A percentile compares a stretch with the other conserved stretches of the same genome.
phyloP scores from a whole-genome alignment of 2,113 vertebrate species.

The Prunella fulvescens region DNA sequence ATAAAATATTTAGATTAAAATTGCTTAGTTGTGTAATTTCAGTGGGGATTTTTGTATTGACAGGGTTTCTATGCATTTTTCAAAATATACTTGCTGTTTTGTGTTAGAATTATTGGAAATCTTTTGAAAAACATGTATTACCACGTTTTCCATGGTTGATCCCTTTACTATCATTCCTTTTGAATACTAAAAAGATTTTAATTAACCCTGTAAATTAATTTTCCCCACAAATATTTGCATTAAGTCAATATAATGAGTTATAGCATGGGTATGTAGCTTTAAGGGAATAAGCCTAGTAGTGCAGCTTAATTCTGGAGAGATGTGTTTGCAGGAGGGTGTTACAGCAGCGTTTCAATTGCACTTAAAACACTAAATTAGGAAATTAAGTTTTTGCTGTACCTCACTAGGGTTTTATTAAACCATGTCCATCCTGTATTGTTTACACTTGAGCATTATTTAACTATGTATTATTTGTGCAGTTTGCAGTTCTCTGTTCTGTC shows the following conservation, averaged over 20 bases:
- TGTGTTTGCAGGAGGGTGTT: background rate
- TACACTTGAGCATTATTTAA: background rate
- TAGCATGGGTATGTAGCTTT: slow-evolving; percentile 14
- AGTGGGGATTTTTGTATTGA: slow-evolving; percentile 59
- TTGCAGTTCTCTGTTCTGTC: background rate
- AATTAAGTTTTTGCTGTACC: background rate
- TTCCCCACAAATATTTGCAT: slow-evolving; percentile 4
- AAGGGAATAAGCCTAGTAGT: background rate
- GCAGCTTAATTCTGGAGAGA: background rate
- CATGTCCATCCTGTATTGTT: slow-evolving; percentile 27
- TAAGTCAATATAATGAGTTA: slow-evolving; percentile 23
- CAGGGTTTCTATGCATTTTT: slow-evolving; percentile 62
- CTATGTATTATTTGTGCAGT: background rate
- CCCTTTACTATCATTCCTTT: slow-evolving; percentile 5
- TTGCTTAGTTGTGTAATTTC: slow-evolving; percentile 46
- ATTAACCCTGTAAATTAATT: slow-evolving; percentile 50
- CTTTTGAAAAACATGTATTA: slow-evolving; percentile 21
- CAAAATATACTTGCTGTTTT: slow-evolving; percentile 44
- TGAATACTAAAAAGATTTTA: slow-evolving; percentile 1
- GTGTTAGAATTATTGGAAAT: slow-evolving; percentile 44
- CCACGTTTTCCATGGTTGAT: background rate
- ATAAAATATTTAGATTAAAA: slow-evolving; percentile 47
- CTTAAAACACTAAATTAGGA: background rate
- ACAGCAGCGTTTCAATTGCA: background rate
- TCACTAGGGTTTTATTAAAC: background rate